Evolutionary conservation across 2,113 vertebrate species (phyloP).

Genomic region (Alouatta palliata): DNA sequence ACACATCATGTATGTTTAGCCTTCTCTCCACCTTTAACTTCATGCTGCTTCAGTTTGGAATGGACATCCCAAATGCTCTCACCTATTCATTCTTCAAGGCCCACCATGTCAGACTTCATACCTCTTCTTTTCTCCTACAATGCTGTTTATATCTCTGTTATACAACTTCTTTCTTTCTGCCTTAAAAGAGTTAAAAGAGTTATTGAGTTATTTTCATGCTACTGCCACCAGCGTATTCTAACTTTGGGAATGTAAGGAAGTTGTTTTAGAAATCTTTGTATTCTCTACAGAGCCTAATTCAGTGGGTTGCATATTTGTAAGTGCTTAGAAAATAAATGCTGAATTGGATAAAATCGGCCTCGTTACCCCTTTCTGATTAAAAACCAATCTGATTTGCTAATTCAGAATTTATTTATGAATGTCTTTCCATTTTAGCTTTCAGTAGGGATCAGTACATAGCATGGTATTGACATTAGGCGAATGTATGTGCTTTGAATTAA

Average conservation of each 20-base stretch:
- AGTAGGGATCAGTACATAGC: background rate
- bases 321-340: conserved; percentile 39
- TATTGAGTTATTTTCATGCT: background rate
- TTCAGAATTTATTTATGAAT: conserved; percentile 33
- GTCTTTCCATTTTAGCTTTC: conserved; percentile 47
- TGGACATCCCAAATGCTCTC: background rate
- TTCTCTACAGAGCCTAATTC: background rate
- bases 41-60: background rate
- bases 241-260: background rate
- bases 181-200: background rate
- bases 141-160: background rate
- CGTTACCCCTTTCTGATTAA: conserved; percentile 50
- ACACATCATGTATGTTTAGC: too few species aligned
- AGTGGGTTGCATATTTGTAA: conserved; percentile 49
- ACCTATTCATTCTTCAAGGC: background rate
- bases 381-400: conserved; percentile 30
- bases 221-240: background rate
- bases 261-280: background rate
- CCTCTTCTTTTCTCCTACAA: background rate
- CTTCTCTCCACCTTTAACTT: background rate
- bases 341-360: conserved; percentile 57
- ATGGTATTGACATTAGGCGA: conserved; percentile 16
- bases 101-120: background rate
- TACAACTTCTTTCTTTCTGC: background rate
- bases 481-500: conserved; percentile 21